Evolutionary conservation across 2,797 vertebrate species (phyloP).

Genomic region (Pampus argenteus): DNA sequence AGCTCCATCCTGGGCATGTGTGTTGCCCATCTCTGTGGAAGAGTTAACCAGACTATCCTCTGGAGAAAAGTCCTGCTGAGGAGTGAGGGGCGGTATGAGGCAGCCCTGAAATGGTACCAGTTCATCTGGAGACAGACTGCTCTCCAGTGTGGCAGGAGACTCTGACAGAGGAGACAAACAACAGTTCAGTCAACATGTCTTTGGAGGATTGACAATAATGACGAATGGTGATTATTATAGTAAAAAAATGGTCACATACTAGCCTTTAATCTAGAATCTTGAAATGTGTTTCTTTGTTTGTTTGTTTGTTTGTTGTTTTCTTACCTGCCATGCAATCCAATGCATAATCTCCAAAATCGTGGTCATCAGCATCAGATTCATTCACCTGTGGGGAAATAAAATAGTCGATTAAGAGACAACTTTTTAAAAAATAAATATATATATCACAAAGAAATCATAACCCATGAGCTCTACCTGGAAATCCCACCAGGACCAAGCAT

Average conservation of each 20-base stretch:
- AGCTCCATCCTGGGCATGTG: slow-evolving; percentile 47
- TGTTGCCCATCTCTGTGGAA: slow-evolving; percentile 30
- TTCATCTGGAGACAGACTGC: slow-evolving; percentile 76
- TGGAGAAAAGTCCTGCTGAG: slow-evolving; percentile 45
- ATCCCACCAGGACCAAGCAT: slow-evolving; percentile 64
- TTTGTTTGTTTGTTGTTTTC: slow-evolving; percentile 54
- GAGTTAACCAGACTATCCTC: slow-evolving; percentile 50
- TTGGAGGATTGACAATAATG: not conserved
- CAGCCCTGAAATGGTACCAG: slow-evolving; percentile 79
- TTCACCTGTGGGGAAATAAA: slow-evolving; percentile 76
- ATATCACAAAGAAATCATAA: not conserved
- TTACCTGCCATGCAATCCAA: slow-evolving; percentile 88
- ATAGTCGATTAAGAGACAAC: not conserved
- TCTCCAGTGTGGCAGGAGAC: slow-evolving; percentile 81
- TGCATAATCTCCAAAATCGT: slow-evolving; percentile 86
- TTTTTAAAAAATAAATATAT: not conserved
- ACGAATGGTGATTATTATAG: not conserved
- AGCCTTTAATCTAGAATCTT: not conserved
- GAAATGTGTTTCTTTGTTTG: too few relatives aligned
- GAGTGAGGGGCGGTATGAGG: slow-evolving; percentile 75
- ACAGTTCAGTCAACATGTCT: not conserved
- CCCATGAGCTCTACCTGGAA: slow-evolving; percentile 61
- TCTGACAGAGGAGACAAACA: slow-evolving; percentile 74
- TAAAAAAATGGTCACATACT: not conserved
- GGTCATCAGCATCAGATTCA: slow-evolving; percentile 79